A percentile compares a stretch with the other conserved stretches of the same genome.
Evolutionary conservation across 2,797 vertebrate species (phyloP).

Genomic region (Okamejei kenojei): DNA sequence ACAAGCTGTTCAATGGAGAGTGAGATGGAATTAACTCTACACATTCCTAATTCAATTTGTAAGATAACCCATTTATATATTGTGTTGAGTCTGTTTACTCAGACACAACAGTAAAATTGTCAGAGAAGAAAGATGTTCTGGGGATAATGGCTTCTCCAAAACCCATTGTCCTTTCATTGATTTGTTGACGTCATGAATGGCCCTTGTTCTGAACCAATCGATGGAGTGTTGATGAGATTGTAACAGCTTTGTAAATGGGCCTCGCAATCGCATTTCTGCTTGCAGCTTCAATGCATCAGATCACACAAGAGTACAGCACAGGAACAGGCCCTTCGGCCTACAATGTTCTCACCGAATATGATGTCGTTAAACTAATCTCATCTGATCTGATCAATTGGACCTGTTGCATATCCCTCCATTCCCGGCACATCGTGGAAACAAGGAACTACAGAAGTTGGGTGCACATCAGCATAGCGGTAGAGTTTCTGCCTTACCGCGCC

Average conservation of each 20-base stretch:
- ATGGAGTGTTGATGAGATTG: neutral
- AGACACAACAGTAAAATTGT: neutral
- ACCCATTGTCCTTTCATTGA: neutral
- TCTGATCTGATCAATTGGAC: too few relatives aligned
- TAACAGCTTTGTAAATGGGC: neutral
- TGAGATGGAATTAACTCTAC: neutral
- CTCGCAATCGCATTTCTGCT: neutral
- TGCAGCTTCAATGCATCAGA: neutral
- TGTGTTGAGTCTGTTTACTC: neutral
- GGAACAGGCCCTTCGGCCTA: too few relatives aligned
- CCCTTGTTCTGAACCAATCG: neutral
- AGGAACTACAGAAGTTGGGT: too few relatives aligned
- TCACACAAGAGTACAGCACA: too few relatives aligned
- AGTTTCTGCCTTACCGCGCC: too few relatives aligned
- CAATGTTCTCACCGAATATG: too few relatives aligned
- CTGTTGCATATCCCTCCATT: too few relatives aligned
- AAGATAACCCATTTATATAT: neutral
- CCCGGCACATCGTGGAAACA: too few relatives aligned
- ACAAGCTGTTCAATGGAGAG: neutral
- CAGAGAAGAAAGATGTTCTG: neutral
- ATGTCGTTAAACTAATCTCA: too few relatives aligned
- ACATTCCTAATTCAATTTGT: neutral
- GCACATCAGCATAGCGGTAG: too few relatives aligned
- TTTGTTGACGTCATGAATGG: neutral
- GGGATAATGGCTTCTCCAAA: neutral